Conservation (phyloP, 2,888 invertebrate genomes). For the Hypolimnas misippus region DNA sequence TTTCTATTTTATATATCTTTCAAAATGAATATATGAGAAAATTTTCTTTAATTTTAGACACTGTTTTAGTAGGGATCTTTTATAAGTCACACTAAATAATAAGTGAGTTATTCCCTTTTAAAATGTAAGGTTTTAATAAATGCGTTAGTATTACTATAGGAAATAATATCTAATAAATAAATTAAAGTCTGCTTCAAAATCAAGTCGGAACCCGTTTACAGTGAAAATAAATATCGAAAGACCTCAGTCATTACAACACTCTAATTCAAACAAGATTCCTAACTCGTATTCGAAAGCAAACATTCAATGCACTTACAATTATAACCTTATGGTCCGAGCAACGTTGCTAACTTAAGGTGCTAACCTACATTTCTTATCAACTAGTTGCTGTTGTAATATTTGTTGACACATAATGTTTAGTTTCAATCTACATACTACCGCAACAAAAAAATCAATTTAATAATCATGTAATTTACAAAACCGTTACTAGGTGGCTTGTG, state of each 20-base stretch:
- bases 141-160: too few species aligned
- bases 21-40: too few species aligned
- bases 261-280: slow-evolving; percentile 32
- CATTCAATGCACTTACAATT: slow-evolving; percentile 32
- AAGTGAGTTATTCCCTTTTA: too few species aligned
- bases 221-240: slow-evolving; percentile 24
- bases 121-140: too few species aligned
- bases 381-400: slow-evolving; percentile 55
- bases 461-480: too few species aligned
- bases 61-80: too few species aligned
- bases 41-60: too few species aligned
- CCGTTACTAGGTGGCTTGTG: too few species aligned
- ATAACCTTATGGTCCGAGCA: slow-evolving; percentile 30
- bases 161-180: too few species aligned
- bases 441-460: background rate
- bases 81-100: too few species aligned
- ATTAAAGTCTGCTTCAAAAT: background rate
- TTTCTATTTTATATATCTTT: too few species aligned
- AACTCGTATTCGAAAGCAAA: slow-evolving; percentile 31
- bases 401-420: slow-evolving; percentile 45
- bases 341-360: slow-evolving; percentile 33
- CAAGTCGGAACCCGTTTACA: too few species aligned
- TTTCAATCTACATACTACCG: background rate
- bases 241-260: slow-evolving; percentile 29
- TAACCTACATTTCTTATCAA: slow-evolving; percentile 62